Conservation (phyloP, 2,888 invertebrate genomes). For the Latrodectus elegans region DNA sequence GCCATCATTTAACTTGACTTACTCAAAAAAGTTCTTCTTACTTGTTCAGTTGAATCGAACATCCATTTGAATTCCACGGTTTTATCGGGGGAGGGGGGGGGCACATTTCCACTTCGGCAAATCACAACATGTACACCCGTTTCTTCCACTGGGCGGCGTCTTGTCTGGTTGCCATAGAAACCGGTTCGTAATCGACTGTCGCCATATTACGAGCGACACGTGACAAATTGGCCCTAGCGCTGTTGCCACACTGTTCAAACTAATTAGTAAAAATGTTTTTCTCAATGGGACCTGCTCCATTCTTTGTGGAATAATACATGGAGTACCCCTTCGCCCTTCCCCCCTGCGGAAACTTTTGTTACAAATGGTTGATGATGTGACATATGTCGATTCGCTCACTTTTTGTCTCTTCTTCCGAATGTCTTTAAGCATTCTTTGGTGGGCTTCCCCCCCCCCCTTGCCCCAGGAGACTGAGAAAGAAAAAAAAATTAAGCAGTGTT, state of each 20-base stretch:
- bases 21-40: too few species aligned
- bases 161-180: slow-evolving; percentile 49
- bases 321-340: not conserved
- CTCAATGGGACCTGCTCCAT: slow-evolving; percentile 25
- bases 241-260: slow-evolving; percentile 62
- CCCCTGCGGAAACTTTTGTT: not conserved
- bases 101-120: too few species aligned
- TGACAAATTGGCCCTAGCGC: slow-evolving; percentile 62
- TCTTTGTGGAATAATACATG: slow-evolving; percentile 42
- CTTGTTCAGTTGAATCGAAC: too few species aligned
- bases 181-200: slow-evolving; percentile 61
- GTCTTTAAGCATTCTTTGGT: slow-evolving; percentile 5
- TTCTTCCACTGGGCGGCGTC: slow-evolving; percentile 42
- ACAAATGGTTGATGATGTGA: slow-evolving; percentile 36
- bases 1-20: too few species aligned
- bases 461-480: not conserved
- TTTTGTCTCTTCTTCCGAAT: slow-evolving; percentile 1
- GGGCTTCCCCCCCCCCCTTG: not conserved
- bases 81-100: too few species aligned
- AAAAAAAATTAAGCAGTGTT: not conserved
- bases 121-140: too few species aligned
- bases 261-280: slow-evolving; percentile 65
- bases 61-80: too few species aligned
- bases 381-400: slow-evolving; percentile 55
- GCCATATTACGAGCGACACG: slow-evolving; percentile 63